A percentile compares a stretch with the other conserved stretches of the same genome.
Conservation (phyloP, 2,888 invertebrate genomes). For the Toxonevra muliebris region DNA sequence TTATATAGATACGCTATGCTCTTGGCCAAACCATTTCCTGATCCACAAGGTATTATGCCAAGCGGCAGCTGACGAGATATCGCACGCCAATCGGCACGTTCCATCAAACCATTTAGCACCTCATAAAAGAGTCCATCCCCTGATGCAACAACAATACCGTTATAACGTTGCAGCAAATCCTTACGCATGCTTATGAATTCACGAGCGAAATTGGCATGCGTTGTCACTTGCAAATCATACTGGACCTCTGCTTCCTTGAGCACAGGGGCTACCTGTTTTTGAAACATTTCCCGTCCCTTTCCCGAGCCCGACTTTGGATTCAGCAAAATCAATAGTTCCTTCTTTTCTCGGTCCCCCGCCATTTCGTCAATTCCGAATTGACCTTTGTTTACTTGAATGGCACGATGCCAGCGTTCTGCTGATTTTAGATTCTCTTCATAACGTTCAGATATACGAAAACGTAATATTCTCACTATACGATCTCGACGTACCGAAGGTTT, state of each 20-base stretch:
- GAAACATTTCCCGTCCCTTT: slow-evolving; percentile 85
- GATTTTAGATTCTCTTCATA: slow-evolving; percentile 85
- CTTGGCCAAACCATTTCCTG: slow-evolving; percentile 94
- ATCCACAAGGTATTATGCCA: slow-evolving; percentile 94
- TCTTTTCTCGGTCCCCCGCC: slow-evolving; percentile 22
- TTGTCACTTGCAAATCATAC: slow-evolving; percentile 89
- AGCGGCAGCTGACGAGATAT: slow-evolving; percentile 81
- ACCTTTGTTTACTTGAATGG: slow-evolving; percentile 74
- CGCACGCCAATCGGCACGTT: slow-evolving; percentile 86
- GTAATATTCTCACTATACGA: slow-evolving; percentile 80
- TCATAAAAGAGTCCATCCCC: slow-evolving; percentile 87
- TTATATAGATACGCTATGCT: slow-evolving; percentile 81
- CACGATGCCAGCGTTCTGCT: slow-evolving; percentile 82
- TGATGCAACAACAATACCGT: slow-evolving; percentile 77
- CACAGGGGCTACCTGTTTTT: slow-evolving; percentile 83
- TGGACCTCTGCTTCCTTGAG: slow-evolving; percentile 87
- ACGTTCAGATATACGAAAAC: slow-evolving; percentile 83
- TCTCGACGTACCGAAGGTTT: slow-evolving; percentile 76
- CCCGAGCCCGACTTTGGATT: slow-evolving; percentile 97
- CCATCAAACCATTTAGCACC: slow-evolving; percentile 90
- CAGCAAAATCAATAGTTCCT: slow-evolving; percentile 76
- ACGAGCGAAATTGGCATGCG: slow-evolving; percentile 83
- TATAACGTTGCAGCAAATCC: slow-evolving; percentile 70
- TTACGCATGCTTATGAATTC: slow-evolving; percentile 75
- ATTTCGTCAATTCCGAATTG: slow-evolving; percentile 44